These are phyloP conservation scores for Brachionus sp. DNA, from an alignment of 1,140 invertebrate species.

Conservation along the genomic window DNA sequence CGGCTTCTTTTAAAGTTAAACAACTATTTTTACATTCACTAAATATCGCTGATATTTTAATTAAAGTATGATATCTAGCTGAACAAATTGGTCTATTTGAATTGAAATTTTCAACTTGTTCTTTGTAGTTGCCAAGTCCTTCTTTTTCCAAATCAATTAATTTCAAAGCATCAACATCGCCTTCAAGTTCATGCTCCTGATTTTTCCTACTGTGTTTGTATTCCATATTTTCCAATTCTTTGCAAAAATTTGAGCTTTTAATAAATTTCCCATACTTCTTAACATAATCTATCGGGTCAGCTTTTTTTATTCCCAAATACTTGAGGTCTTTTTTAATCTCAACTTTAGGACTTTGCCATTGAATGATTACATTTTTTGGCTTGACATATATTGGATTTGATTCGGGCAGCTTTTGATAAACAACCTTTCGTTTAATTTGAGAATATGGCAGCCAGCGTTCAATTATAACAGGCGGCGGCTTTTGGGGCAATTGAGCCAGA, in stretches of 20 bases:
- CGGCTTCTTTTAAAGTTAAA: background rate
- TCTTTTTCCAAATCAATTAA: slow-evolving; percentile 34
- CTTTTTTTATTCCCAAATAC: slow-evolving; percentile 26
- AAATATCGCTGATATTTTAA: background rate
- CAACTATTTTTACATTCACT: background rate
- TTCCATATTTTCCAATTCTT: background rate
- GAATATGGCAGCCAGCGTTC: slow-evolving; percentile 43
- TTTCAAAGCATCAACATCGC: slow-evolving; percentile 8
- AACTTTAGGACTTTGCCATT: slow-evolving; percentile 5
- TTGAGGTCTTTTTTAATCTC: background rate
- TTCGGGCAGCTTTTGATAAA: background rate
- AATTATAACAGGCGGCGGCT: background rate
- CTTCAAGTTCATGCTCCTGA: background rate
- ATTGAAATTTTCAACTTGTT: background rate
- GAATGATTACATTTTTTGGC: slow-evolving; percentile 36
- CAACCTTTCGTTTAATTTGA: background rate
- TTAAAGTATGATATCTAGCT: background rate
- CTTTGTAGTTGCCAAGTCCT: background rate
- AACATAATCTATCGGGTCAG: background rate
- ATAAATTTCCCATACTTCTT: background rate
- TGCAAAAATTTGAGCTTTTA: background rate
- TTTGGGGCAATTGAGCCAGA: background rate
- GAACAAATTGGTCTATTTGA: background rate
- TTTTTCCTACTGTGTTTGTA: background rate
- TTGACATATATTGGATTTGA: background rate